Conservation (phyloP, 1,140 invertebrate genomes). For the Pteromalus puparum region DNA sequence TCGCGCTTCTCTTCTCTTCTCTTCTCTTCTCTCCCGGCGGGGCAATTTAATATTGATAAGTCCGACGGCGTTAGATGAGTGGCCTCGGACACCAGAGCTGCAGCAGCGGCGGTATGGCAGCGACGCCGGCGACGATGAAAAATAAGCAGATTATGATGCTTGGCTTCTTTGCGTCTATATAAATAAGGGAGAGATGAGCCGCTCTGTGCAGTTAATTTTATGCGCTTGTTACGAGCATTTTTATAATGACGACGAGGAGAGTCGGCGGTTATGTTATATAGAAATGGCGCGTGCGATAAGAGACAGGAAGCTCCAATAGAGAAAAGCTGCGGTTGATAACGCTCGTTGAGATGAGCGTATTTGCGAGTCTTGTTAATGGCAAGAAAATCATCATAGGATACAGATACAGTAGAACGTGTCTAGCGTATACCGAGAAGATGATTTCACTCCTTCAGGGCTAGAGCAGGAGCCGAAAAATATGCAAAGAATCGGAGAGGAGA, state of each 20-base stretch:
- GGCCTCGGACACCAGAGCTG: conserved; percentile 17
- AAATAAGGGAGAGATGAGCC: not conserved
- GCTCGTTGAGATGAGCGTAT: not conserved
- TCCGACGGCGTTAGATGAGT: conserved; percentile 26
- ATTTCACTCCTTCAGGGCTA: not conserved
- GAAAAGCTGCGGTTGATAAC: not conserved
- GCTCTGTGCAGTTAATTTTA: too few species aligned
- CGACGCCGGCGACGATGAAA: not conserved
- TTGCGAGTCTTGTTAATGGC: not conserved
- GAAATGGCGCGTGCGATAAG: not conserved
- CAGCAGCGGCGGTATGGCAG: not conserved
- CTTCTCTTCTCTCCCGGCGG: not conserved
- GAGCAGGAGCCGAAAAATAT: not conserved
- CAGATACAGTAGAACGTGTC: not conserved
- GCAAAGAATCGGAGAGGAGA: not conserved
- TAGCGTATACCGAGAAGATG: not conserved
- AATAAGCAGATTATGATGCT: not conserved
- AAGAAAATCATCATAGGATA: not conserved
- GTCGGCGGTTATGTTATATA: too few species aligned
- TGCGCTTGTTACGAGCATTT: too few species aligned
- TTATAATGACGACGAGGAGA: not conserved
- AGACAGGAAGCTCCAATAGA: not conserved
- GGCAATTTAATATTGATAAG: conserved; percentile 50
- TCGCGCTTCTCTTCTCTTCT: not conserved
- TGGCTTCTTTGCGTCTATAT: not conserved